Evolutionary conservation across 1,140 invertebrate species (phyloP), one percentile per base, ranked within the genome.

Genomic region (Drosophila ananassae): DNA sequence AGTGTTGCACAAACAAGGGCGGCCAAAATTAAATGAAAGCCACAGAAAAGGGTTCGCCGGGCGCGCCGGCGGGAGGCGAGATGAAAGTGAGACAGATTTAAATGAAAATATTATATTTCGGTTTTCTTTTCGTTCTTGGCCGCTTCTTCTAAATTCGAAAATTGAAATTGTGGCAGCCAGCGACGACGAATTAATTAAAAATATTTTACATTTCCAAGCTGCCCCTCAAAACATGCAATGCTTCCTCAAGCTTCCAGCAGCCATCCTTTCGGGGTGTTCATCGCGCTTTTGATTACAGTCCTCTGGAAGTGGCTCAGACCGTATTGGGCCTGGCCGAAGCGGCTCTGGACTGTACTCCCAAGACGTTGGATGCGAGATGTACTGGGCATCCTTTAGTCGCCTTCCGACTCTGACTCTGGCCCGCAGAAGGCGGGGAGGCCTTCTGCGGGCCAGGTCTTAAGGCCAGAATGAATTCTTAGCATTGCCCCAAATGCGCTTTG

Each of bases 1-100:
- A 85, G 82, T 85, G 81, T 87, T 87, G 78, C 64, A 85, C 81
- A 85, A 85, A 85, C 82, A 85, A 81, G 79, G 58, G 73, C 78
- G 60, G 55, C 61, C 81, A 55, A 75, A 85, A 87, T 87, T 74
- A 81, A 85, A 85, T 78, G 77, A 81, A 87, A 61, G 53, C 63
- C 77, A 64, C n/a, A 37, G 46, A 66, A 83, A 84, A 77, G 73
- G 82, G 68, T 63, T 85, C 57, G 63, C 25, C 25, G 6, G 17
- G 17, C 17, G 28, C 13, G 30, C 37, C 41, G 34, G 55, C 46
- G 25, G 44, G 44, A 34, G 46, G 24, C 51, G 53, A 64, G 69
- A 51, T 74, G 59, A 74, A 74, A 66, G 63, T 47, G 63, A 59
- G 39, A 51, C 54, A 68, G 73, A 76, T 69, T 68, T 55, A 76